Evolutionary conservation across 2,888 invertebrate genomes (phyloP).

Genomic region (Alcis repandata): DNA sequence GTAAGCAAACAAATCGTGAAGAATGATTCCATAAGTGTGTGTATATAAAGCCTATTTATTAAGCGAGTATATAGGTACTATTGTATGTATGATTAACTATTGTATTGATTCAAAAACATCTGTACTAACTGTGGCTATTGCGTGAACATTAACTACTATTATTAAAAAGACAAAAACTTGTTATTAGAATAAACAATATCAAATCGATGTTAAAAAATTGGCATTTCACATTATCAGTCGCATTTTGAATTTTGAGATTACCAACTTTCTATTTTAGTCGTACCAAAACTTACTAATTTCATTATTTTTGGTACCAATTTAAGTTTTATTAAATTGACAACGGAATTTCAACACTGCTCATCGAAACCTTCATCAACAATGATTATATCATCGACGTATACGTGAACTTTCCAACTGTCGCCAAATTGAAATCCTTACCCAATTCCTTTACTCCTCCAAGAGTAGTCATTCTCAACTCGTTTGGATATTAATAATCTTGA

Average conservation of each 20-base stretch:
- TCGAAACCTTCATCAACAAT: conserved; percentile 30
- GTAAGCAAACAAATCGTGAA: conserved; percentile 9
- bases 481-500: conserved; percentile 51
- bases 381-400: conserved; percentile 43
- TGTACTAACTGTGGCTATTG: conserved; percentile 48
- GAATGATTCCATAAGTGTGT: conserved; percentile 6
- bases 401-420: conserved; percentile 17
- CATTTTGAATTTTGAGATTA: conserved; percentile 39
- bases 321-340: conserved; percentile 40
- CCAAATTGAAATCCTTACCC: conserved; percentile 24
- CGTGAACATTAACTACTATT: conserved; percentile 44
- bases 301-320: conserved; percentile 4
- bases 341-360: conserved; percentile 27
- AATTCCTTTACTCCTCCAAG: conserved; percentile 7
- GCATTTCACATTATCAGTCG: conserved; percentile 42
- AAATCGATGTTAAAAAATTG: conserved; percentile 45
- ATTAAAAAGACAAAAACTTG: conserved; percentile 44
- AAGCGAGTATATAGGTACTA: conserved; percentile 47
- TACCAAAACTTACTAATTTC: conserved; percentile 2
- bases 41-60: conserved; percentile 30
- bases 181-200: conserved; percentile 43
- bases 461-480: conserved; percentile 40
- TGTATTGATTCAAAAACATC: conserved; percentile 46
- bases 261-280: conserved; percentile 4
- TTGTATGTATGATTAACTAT: conserved; percentile 41